Conservation (phyloP, 92 coral and sea anemone genomes). For the Pocillopora grandis region DNA sequence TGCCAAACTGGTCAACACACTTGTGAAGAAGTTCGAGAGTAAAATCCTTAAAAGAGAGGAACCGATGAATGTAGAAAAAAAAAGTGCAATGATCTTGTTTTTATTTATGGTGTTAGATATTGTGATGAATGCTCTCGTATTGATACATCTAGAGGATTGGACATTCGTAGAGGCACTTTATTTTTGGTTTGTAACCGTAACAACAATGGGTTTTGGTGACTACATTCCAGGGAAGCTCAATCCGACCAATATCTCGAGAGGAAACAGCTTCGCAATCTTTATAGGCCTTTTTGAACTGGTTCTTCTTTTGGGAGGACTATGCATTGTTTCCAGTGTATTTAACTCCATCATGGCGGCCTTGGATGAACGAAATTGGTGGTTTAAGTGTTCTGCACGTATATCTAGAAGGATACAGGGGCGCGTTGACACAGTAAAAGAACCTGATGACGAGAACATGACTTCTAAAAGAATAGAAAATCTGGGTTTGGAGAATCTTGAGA, state of each 20-base stretch:
- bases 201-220: constrained; percentile 53
- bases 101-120: constrained; percentile 4
- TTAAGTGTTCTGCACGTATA: not conserved
- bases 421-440: not conserved
- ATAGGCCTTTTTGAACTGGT: too few species aligned
- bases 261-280: not conserved
- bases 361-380: constrained; percentile 15
- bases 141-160: not conserved
- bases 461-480: not conserved
- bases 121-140: not conserved
- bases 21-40: constrained; percentile 16
- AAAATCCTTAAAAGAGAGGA: constrained; percentile 10
- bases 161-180: constrained; percentile 41
- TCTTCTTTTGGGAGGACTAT: not conserved
- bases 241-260: not conserved
- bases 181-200: constrained; percentile 39
- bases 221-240: not conserved
- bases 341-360: constrained; percentile 34
- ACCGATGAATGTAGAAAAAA: not conserved
- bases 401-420: constrained; percentile 2
- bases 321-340: constrained; percentile 45
- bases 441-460: not conserved
- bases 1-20: not conserved
- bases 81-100: constrained; percentile 25
- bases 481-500: not conserved